Evolutionary conservation across 2,888 invertebrate genomes (phyloP).

Genomic region (Flexamia atlantica): DNA sequence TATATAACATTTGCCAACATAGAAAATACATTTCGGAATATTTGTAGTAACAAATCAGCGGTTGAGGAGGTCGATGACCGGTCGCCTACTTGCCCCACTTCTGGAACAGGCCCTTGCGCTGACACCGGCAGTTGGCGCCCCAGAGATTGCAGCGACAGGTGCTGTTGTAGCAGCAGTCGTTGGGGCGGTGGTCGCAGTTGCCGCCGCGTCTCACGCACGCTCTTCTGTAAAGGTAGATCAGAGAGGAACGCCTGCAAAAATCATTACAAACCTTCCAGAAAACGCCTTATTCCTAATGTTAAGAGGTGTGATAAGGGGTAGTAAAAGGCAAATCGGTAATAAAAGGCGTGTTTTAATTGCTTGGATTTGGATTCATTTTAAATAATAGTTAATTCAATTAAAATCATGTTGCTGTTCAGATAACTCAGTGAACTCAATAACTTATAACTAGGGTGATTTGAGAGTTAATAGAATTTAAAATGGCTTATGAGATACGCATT

Average conservation of each 20-base stretch:
- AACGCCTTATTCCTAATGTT: constrained; percentile 28
- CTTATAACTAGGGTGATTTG: too few species aligned
- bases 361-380: too few species aligned
- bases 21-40: background rate
- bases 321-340: too few species aligned
- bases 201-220: constrained; percentile 87
- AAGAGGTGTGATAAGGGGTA: constrained; percentile 58
- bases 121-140: constrained; percentile 93
- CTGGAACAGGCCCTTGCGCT: constrained; percentile 92
- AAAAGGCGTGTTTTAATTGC: too few species aligned
- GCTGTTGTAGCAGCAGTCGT: constrained; percentile 91
- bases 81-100: constrained; percentile 78
- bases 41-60: background rate
- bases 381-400: too few species aligned
- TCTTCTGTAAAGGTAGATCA: constrained; percentile 68
- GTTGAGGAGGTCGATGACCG: background rate
- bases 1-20: constrained; percentile 2
- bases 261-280: constrained; percentile 53
- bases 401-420: too few species aligned
- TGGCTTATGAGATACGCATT: too few species aligned
- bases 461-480: too few species aligned
- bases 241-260: constrained; percentile 69
- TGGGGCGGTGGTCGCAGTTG: constrained; percentile 90
- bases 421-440: too few species aligned
- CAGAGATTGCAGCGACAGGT: constrained; percentile 93